Base-by-base conservation (phyloP, 2,113 vertebrate species). In the Vidua chalybeata region DNA sequence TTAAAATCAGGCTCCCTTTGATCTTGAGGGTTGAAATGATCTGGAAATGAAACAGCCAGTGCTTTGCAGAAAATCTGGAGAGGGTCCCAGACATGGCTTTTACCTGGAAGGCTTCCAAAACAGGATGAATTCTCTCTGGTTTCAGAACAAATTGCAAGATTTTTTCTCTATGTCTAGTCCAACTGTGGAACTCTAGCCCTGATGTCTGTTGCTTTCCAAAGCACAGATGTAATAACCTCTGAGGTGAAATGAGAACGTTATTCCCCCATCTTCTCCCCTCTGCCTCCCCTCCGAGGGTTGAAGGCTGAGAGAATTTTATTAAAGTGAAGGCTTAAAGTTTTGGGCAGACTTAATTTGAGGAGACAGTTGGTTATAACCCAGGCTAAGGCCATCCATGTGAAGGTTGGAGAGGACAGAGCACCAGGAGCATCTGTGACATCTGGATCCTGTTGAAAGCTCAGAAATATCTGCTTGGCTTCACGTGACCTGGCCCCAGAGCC, bases 1-100 rank as follows among this genome's bases (percentile, higher is more conserved):
- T 95, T 75, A 94, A 96, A 98, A 94, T 88, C 97, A 97, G 96
- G 74, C 90, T 90, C 51, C 51, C 90, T 98, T 98, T 97, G 97
- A 98, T 98, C 96, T 97, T 94, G 95, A 95, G 96, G 94, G 83
- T 39, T 95, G 84, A 90, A 95, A 91, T 93, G 82, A 88, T 97
- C 93, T 83, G 91, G 87, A 95, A 97, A 96, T 92, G 90, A 96
- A 97, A 93, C 91, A 95, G 77, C 84, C 93, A 94, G 87, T 93
- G 86, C 93, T 81, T 94, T 95, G 88, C 95, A 67, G 80, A 96
- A 94, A 96, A 95, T 94, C 94, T 97, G 96, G 96, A 96, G 46
- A 91, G 77, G 89, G 92, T 95, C 97, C 95, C 96, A 97, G 96
- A 84, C 62, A 77, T 87, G 89, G 94, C 89, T 97, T 96, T 96